Conservation (phyloP, 2,113 vertebrate species). For the Psittacula cyanocephala region DNA sequence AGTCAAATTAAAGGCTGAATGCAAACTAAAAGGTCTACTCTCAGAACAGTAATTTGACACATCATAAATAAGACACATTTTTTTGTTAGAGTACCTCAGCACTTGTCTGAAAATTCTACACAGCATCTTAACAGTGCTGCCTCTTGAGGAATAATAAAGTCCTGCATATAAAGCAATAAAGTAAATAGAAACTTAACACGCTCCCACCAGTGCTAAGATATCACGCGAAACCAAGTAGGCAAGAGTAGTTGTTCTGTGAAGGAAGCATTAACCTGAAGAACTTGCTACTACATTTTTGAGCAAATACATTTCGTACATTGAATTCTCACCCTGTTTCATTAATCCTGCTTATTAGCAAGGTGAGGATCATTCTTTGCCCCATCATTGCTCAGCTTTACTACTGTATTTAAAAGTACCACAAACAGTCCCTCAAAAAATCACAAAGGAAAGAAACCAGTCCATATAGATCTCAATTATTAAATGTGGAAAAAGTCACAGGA, state of each 20-base stretch:
- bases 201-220: constrained; percentile 6
- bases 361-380: neutral
- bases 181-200: constrained; percentile 23
- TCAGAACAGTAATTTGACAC: constrained; percentile 78
- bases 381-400: neutral
- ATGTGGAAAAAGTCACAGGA: neutral
- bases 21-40: constrained; percentile 77
- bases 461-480: neutral
- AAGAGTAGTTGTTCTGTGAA: neutral
- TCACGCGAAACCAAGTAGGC: neutral
- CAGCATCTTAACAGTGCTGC: constrained; percentile 55
- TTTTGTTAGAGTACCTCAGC: constrained; percentile 66
- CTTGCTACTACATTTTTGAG: neutral
- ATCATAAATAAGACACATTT: constrained; percentile 74
- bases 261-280: neutral
- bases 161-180: constrained; percentile 9
- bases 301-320: neutral
- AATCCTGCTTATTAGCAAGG: neutral
- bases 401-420: neutral
- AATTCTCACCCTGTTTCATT: neutral
- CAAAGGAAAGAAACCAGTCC: neutral
- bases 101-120: constrained; percentile 72
- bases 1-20: constrained; percentile 81
- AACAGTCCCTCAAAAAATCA: neutral
- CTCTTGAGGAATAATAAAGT: constrained; percentile 54